Conservation (phyloP, 2,113 vertebrate genomes). For the Gopherus evgoodei region DNA sequence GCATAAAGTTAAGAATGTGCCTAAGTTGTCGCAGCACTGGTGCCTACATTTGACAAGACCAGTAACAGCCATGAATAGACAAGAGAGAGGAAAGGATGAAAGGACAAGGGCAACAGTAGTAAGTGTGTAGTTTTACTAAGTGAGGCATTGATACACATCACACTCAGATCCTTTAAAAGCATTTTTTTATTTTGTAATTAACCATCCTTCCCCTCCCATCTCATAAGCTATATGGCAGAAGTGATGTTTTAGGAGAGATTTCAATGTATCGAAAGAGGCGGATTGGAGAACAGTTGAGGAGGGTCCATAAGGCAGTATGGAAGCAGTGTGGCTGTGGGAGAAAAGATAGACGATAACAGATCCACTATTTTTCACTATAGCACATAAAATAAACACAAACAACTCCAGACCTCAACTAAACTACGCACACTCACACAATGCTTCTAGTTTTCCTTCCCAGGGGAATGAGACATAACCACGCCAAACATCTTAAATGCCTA, state of each 20-base stretch:
- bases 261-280: slow-evolving; percentile 41
- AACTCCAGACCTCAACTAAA: slow-evolving; percentile 36
- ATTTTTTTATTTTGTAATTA: slow-evolving; percentile 45
- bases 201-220: neutral
- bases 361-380: slow-evolving; percentile 4
- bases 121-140: slow-evolving; percentile 4
- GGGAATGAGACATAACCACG: slow-evolving; percentile 31
- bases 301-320: neutral
- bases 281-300: slow-evolving; percentile 26
- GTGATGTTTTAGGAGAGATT: slow-evolving; percentile 54
- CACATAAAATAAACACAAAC: slow-evolving; percentile 41
- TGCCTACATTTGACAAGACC: fast-evolving
- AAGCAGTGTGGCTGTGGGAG: neutral
- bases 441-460: slow-evolving; percentile 51
- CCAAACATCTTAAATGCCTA: slow-evolving; percentile 39
- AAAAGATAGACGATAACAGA: neutral
- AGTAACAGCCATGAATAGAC: neutral
- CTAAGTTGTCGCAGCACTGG: neutral
- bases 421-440: slow-evolving; percentile 44
- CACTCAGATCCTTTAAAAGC: slow-evolving; percentile 28
- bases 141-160: neutral
- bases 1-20: neutral
- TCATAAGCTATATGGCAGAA: slow-evolving; percentile 36
- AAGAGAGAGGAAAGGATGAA: neutral
- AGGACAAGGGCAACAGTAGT: neutral